Conservation (phyloP, 1,140 invertebrate genomes). For the Drosophila orena region DNA sequence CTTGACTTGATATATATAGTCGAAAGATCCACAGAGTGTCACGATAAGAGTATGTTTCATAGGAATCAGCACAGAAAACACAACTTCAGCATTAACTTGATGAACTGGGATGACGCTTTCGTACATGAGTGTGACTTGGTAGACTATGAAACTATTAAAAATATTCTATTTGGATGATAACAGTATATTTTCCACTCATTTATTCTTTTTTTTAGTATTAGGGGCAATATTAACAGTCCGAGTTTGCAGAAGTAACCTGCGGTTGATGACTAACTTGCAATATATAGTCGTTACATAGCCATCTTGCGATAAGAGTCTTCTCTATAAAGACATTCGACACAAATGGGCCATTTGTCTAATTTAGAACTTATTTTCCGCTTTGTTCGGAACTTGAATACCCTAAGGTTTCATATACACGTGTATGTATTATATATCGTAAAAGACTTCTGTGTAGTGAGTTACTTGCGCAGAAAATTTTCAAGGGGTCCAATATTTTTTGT, state of each 20-base stretch:
- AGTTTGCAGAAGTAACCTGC: too few relatives aligned
- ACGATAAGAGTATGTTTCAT: slow-evolving; percentile 20
- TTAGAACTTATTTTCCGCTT: background rate
- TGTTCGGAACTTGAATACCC: background rate
- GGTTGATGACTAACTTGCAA: background rate
- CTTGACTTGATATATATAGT: slow-evolving; percentile 33
- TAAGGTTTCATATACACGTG: background rate
- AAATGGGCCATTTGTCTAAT: background rate
- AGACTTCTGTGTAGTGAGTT: too few relatives aligned
- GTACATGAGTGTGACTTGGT: too few relatives aligned
- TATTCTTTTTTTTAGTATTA: too few relatives aligned
- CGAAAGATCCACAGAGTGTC: background rate
- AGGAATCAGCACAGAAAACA: slow-evolving; percentile 29
- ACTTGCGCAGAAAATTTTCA: too few relatives aligned
- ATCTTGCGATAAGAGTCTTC: background rate
- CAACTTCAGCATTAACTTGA: slow-evolving; percentile 25
- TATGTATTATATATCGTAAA: background rate
- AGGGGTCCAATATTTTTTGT: too few relatives aligned
- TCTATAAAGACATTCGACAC: background rate
- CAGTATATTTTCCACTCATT: too few relatives aligned
- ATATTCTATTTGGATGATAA: too few relatives aligned
- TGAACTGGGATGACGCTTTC: background rate
- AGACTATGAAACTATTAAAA: too few relatives aligned
- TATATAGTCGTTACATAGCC: background rate
- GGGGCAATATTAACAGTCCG: too few relatives aligned